These are phyloP conservation scores for Rhopalosiphum maidis DNA, from an alignment of 1,140 invertebrate genomes.

Conservation along the genomic window DNA sequence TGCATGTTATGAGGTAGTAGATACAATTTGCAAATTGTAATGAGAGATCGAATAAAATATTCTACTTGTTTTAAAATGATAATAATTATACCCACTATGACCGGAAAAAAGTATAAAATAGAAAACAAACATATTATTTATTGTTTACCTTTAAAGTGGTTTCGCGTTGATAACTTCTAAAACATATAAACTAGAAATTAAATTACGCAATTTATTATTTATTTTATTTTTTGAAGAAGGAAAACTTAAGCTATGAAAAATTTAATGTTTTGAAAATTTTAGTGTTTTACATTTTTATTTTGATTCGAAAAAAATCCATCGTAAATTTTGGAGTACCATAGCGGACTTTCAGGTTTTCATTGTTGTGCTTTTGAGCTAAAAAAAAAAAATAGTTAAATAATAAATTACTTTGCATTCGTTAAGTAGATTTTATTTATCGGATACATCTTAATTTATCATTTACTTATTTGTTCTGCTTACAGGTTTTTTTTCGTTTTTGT, in stretches of 20 bases:
- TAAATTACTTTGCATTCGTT: neutral
- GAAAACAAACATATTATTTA: neutral
- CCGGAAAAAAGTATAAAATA: neutral
- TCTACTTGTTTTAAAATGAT: neutral
- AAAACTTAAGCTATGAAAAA: neutral
- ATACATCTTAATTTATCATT: neutral
- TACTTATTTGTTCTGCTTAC: neutral
- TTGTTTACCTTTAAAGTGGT: neutral
- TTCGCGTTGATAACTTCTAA: neutral
- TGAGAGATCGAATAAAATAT: neutral
- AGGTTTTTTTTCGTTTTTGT: neutral
- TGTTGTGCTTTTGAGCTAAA: neutral
- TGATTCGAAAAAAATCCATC: neutral
- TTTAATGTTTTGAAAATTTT: neutral
- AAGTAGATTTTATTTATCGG: neutral
- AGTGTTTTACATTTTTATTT: neutral
- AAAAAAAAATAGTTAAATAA: neutral
- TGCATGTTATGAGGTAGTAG: too few species aligned
- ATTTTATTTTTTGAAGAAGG: neutral
- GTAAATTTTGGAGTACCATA: neutral
- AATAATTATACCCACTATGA: neutral
- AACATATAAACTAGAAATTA: neutral
- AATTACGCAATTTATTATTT: neutral
- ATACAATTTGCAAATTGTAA: too few species aligned
- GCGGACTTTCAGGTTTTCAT: neutral